Evolutionary conservation across 2,888 invertebrate genomes (phyloP).

Genomic region (Drosophila subsilvestris): DNA sequence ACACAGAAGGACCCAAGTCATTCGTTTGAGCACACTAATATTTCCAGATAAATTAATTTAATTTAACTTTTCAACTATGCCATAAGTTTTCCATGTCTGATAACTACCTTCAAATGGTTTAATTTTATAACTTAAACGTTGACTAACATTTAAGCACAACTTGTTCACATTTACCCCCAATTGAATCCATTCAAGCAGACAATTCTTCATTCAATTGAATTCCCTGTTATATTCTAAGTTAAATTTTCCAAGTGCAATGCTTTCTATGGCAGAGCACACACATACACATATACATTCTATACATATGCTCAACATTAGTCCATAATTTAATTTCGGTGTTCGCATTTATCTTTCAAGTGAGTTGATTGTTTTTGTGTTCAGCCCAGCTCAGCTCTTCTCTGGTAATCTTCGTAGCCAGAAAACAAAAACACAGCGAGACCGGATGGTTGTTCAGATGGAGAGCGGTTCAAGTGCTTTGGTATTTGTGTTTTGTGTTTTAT

Average conservation of each 20-base stretch:
- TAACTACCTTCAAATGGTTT: not conserved
- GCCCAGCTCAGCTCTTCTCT: slow-evolving; percentile 16
- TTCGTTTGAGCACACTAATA: too few species aligned
- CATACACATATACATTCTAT: not conserved
- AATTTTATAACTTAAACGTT: not conserved
- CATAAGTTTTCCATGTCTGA: not conserved
- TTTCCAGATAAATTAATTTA: too few species aligned
- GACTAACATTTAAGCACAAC: not conserved
- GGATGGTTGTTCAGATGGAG: slow-evolving; percentile 14
- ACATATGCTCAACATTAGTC: not conserved
- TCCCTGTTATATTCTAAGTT: not conserved
- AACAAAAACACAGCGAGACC: slow-evolving; percentile 2
- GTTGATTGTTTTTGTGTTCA: slow-evolving; percentile 16
- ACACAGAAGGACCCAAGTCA: too few species aligned
- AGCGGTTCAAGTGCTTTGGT: slow-evolving; percentile 1
- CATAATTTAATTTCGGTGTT: slow-evolving; percentile 27
- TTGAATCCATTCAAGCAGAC: not conserved
- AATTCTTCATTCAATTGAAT: not conserved
- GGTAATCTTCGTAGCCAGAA: slow-evolving; percentile 5
- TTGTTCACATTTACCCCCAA: not conserved
- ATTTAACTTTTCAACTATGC: too few species aligned
- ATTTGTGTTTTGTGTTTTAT: slow-evolving; percentile 24
- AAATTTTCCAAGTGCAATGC: not conserved
- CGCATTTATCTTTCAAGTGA: slow-evolving; percentile 26
- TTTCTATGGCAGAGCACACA: not conserved